These are phyloP conservation scores for Enteromius afrohamiltoni DNA, from an alignment of 2,797 vertebrate species.

Conservation along the genomic window DNA sequence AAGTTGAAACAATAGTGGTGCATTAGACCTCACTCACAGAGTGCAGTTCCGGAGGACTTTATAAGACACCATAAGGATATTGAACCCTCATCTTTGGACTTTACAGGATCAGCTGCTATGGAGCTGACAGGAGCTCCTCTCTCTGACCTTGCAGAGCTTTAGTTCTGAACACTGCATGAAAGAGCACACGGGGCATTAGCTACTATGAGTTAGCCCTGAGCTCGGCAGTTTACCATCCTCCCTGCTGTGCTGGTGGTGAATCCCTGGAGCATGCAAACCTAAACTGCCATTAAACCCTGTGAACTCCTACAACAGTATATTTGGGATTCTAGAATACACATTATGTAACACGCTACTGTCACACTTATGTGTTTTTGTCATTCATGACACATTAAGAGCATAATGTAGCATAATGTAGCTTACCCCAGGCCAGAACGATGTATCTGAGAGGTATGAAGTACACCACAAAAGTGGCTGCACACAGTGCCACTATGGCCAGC, in stretches of 20 bases:
- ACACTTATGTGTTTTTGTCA: neutral
- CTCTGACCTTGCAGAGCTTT: conserved; percentile 56
- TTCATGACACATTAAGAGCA: neutral
- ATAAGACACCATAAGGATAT: conserved; percentile 46
- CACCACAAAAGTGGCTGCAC: conserved; percentile 83
- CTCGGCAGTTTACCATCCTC: conserved; percentile 35
- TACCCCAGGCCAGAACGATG: conserved; percentile 96
- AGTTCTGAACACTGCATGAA: conserved; percentile 50
- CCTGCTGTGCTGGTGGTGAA: conserved; percentile 41
- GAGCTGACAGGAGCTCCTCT: conserved; percentile 52
- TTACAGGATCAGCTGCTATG: conserved; percentile 56
- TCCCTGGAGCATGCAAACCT: conserved; percentile 29
- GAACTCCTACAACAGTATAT: neutral
- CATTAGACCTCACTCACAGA: conserved; percentile 47
- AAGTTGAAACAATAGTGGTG: conserved; percentile 42
- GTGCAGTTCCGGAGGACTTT: conserved; percentile 48
- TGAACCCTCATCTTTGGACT: conserved; percentile 56
- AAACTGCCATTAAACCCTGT: conserved; percentile 21
- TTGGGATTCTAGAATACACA: neutral
- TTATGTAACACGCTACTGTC: conserved; percentile 4
- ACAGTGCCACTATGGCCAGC: conserved; percentile 90
- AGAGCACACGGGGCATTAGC: conserved; percentile 52
- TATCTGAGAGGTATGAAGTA: conserved; percentile 97
- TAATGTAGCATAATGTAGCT: conserved; percentile 67
- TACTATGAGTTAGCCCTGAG: conserved; percentile 44